Evolutionary conservation across 2,113 vertebrate species (phyloP).

Genomic region (crab-eating macaque (Macaca fascicularis)): DNA sequence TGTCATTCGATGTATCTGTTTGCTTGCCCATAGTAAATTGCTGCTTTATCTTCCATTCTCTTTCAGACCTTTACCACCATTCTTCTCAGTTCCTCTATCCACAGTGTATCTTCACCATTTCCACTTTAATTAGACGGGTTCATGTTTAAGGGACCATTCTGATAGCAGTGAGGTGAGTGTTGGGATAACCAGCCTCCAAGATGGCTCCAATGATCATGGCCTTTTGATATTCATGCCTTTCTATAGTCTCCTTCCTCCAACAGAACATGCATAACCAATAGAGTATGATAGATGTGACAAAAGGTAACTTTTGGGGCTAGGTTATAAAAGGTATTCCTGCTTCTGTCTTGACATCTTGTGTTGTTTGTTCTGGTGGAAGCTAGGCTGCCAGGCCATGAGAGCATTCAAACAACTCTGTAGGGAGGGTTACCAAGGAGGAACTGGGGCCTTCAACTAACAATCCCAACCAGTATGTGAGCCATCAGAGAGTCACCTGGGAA

Average conservation of each 20-base stretch:
- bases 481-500: background rate
- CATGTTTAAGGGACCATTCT: background rate
- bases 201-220: background rate
- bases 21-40: background rate
- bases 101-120: background rate
- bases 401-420: background rate
- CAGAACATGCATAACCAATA: background rate
- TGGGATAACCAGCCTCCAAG: background rate
- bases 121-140: background rate
- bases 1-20: background rate
- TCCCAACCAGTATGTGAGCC: background rate
- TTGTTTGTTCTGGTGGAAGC: background rate
- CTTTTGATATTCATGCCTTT: background rate
- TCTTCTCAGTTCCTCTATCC: background rate
- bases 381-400: background rate
- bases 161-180: background rate
- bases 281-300: background rate
- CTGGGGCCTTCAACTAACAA: background rate
- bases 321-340: background rate
- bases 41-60: background rate
- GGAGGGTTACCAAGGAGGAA: background rate
- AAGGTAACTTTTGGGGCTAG: background rate
- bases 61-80: background rate
- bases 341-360: background rate
- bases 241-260: background rate